A percentile compares a stretch with the other conserved stretches of the same genome.
Evolutionary conservation across 1,140 invertebrate species (phyloP).

Genomic region (Sarcophaga bullata): DNA sequence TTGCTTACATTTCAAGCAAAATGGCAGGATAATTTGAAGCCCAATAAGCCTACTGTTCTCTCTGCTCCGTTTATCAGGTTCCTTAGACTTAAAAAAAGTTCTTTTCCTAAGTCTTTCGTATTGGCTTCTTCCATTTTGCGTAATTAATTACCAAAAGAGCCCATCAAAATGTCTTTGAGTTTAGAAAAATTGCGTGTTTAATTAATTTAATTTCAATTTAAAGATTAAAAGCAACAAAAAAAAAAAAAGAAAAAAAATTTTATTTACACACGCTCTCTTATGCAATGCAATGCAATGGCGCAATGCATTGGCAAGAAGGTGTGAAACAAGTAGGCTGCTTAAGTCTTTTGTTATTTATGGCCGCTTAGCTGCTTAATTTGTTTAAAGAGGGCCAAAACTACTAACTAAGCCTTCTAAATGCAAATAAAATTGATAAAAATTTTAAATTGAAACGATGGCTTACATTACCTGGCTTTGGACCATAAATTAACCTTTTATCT

Average conservation of each 20-base stretch:
- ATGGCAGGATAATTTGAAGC: no score
- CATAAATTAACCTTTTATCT: constrained; percentile 27
- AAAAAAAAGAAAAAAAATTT: no score
- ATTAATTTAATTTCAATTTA: constrained; percentile 8
- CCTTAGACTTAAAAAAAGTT: no score
- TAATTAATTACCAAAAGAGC: neutral
- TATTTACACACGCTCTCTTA: neutral
- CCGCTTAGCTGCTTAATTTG: neutral
- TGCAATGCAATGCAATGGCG: no score
- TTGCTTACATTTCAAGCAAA: no score
- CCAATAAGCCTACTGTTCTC: no score
- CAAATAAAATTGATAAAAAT: neutral
- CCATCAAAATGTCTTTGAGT: neutral
- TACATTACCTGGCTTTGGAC: neutral
- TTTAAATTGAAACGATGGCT: neutral
- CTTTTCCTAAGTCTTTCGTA: no score
- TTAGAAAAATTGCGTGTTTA: neutral
- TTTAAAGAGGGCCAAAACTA: neutral
- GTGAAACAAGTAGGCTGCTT: neutral
- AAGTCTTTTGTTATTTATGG: no score
- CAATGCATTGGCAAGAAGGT: neutral
- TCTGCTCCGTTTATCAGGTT: no score
- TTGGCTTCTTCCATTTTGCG: no score
- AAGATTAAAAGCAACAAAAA: no score
- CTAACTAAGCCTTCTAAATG: neutral